These are phyloP conservation scores for human DNA, from an alignment of 2,113 vertebrate genomes.

Conservation along the genomic window DNA sequence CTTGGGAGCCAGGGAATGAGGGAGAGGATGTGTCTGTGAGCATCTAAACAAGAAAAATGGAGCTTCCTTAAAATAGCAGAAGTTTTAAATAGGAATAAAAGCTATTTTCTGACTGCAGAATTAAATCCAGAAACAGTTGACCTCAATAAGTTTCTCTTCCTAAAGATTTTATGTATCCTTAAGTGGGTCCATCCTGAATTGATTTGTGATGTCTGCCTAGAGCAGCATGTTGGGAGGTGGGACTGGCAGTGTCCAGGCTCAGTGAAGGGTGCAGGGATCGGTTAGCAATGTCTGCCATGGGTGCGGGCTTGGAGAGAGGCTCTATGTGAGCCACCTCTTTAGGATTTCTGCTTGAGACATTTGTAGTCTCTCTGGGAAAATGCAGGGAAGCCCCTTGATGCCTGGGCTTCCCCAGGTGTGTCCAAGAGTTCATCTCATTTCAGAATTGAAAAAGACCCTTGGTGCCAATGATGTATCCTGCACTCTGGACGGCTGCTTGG, in stretches of 20 bases:
- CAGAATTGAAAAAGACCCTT: conserved; percentile 49
- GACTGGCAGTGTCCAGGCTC: neutral
- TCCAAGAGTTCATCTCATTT: neutral
- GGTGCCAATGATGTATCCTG: neutral
- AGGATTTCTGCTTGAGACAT: neutral
- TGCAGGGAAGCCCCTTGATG: neutral
- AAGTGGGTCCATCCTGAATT: neutral
- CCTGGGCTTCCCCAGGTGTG: neutral
- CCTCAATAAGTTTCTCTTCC: neutral
- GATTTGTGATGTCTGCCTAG: neutral
- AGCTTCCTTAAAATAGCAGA: neutral
- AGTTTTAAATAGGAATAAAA: neutral
- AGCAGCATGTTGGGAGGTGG: neutral
- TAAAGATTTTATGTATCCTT: neutral
- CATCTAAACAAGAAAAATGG: neutral
- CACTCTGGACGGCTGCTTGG: neutral
- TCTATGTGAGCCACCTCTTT: neutral
- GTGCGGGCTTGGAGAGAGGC: neutral
- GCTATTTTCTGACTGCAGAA: neutral
- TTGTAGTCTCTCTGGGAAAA: neutral
- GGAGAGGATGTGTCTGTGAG: neutral
- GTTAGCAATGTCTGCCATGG: neutral
- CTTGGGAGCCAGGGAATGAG: neutral
- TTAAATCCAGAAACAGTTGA: neutral
- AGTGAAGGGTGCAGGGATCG: neutral